Percentiles rank a stretch among this genome's conserved stretches.
Evolutionary conservation across 1,140 invertebrate genomes (phyloP).

Genomic region (Brachionus plicatilis): DNA sequence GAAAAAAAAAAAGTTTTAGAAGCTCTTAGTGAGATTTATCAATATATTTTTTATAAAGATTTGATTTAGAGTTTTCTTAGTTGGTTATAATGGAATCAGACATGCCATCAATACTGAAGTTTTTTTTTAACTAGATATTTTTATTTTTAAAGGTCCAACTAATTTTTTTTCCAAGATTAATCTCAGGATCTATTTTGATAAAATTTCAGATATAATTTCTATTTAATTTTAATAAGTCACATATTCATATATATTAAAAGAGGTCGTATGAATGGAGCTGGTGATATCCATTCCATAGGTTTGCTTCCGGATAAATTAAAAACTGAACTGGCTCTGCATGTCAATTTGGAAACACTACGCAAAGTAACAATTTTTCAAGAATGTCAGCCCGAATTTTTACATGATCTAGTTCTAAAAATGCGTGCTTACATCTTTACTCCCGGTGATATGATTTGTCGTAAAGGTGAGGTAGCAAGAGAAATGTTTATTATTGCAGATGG

Average conservation of each 20-base stretch:
- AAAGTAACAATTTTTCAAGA: conserved; percentile 88
- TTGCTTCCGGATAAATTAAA: conserved; percentile 89
- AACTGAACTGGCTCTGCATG: conserved; percentile 88
- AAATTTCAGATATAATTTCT: neutral
- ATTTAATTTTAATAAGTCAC: neutral
- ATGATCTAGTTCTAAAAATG: conserved; percentile 94
- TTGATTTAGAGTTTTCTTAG: too few relatives aligned
- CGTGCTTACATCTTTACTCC: conserved; percentile 94
- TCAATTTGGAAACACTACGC: conserved; percentile 87
- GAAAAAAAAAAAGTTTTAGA: too few relatives aligned
- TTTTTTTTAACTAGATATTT: too few relatives aligned
- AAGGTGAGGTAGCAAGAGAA: conserved; percentile 86
- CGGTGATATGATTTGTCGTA: conserved; percentile 87
- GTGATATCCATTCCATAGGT: conserved; percentile 84
- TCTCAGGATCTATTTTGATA: neutral
- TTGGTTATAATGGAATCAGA: too few relatives aligned
- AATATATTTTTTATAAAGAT: too few relatives aligned
- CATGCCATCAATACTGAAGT: too few relatives aligned
- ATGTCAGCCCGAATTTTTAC: conserved; percentile 91
- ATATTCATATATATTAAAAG: conserved; percentile 53
- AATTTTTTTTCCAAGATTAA: too few relatives aligned
- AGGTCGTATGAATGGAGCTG: conserved; percentile 83
- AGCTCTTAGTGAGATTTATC: too few relatives aligned
- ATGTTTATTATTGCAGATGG: conserved; percentile 98
- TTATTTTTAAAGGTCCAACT: neutral